phyloP scores from a whole-genome alignment of 2,888 invertebrate genomes.

The Palloptera scutellata region DNA sequence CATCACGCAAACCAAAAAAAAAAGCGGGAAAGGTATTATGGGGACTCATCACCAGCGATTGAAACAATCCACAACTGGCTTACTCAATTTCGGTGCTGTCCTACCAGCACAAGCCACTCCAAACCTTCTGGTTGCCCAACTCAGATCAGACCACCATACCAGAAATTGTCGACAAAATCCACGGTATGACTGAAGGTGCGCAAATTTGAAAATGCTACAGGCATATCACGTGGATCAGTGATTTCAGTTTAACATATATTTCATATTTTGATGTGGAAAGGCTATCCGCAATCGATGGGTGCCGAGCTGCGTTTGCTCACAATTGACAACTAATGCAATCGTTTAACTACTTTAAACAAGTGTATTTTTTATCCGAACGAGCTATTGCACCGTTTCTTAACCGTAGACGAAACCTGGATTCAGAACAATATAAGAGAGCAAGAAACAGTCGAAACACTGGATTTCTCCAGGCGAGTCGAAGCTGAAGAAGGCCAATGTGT shows the following conservation, averaged over 20 bases:
- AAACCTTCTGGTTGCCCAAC: neutral
- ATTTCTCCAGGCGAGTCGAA: neutral
- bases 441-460: neutral
- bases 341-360: neutral
- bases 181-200: neutral
- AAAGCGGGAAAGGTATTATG: too few relatives aligned
- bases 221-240: too few relatives aligned
- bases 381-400: too few relatives aligned
- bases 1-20: too few relatives aligned
- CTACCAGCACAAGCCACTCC: neutral
- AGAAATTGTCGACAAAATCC: neutral
- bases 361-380: too few relatives aligned
- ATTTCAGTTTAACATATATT: neutral
- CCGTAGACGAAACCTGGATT: neutral
- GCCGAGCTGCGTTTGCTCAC: neutral
- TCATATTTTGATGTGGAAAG: neutral
- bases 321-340: neutral
- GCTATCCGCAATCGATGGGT: constrained; percentile 2
- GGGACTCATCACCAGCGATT: too few relatives aligned
- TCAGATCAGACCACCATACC: neutral
- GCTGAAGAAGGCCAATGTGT: neutral
- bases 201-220: neutral
- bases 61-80: neutral
- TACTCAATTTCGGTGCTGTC: neutral
- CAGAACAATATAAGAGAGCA: neutral